These are phyloP conservation scores for Myotis planiceps DNA, from an alignment of 2,797 vertebrate genomes.

Conservation along the genomic window DNA sequence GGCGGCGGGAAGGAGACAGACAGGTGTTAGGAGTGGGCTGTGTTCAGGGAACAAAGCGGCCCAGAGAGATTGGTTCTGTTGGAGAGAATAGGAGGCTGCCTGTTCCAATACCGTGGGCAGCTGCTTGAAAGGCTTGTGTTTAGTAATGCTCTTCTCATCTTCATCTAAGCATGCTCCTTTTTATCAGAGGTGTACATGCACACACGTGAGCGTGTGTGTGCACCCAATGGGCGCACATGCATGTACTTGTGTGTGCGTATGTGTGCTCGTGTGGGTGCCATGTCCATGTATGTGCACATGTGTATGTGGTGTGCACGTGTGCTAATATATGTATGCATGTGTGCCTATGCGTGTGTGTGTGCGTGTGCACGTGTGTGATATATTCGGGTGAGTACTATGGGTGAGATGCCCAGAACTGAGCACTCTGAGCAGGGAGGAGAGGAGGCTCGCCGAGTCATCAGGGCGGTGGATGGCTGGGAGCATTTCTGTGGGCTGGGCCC, in stretches of 20 bases:
- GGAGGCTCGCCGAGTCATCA: neutral
- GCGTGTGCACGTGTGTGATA: neutral
- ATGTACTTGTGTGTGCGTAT: too few relatives aligned
- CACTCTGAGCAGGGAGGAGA: neutral
- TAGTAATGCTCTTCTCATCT: neutral
- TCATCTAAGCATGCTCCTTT: slow-evolving; percentile 4
- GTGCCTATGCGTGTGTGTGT: neutral
- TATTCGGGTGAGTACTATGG: neutral
- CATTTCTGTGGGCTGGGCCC: neutral
- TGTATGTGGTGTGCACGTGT: too few relatives aligned
- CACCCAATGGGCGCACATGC: neutral
- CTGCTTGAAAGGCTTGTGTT: neutral
- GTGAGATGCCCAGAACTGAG: neutral
- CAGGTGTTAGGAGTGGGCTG: neutral
- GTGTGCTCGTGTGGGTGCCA: too few relatives aligned
- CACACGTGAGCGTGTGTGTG: rapidly evolving
- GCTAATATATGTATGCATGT: too few relatives aligned
- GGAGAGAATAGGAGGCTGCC: neutral
- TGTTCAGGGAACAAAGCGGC: slow-evolving; percentile 4
- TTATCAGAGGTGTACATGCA: neutral
- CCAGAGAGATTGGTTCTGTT: neutral
- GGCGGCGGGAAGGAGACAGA: neutral
- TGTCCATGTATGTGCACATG: neutral
- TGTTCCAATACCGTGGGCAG: slow-evolving; percentile 7
- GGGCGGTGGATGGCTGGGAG: neutral